phyloP scores from a whole-genome alignment of 2,888 invertebrate species.

The Chesias legatella region DNA sequence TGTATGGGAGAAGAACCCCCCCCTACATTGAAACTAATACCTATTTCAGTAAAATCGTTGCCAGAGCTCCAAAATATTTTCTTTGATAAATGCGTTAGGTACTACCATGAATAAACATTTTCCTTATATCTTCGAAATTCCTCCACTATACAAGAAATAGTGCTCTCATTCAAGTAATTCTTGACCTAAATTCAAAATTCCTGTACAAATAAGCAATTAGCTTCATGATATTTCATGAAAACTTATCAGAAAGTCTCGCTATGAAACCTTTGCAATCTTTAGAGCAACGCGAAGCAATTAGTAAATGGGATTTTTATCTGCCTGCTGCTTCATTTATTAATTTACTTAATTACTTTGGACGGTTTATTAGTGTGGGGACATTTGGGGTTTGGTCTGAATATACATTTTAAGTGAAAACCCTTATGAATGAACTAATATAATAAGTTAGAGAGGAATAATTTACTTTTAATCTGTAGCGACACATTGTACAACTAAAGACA shows the following conservation, averaged over 20 bases:
- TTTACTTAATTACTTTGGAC: slow-evolving; percentile 34
- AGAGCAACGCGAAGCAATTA: slow-evolving; percentile 39
- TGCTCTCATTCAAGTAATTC: neutral
- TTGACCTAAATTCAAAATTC: slow-evolving; percentile 2
- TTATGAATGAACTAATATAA: too few relatives aligned
- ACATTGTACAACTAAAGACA: too few relatives aligned
- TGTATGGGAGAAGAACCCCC: too few relatives aligned
- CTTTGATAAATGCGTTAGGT: too few relatives aligned
- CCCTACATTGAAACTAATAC: too few relatives aligned
- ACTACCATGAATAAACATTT: too few relatives aligned
- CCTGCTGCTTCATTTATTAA: slow-evolving; percentile 35
- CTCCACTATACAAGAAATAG: too few relatives aligned
- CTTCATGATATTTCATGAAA: slow-evolving; percentile 16
- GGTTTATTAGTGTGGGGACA: slow-evolving; percentile 19
- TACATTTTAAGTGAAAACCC: neutral
- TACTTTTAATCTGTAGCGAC: too few relatives aligned
- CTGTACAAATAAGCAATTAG: slow-evolving; percentile 16
- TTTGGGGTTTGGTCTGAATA: neutral
- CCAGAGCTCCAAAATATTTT: too few relatives aligned
- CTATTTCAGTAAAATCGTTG: too few relatives aligned
- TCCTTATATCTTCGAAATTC: too few relatives aligned
- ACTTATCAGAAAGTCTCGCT: slow-evolving; percentile 24
- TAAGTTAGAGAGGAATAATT: too few relatives aligned
- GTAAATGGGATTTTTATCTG: slow-evolving; percentile 53
- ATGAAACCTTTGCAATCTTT: slow-evolving; percentile 23